Base-by-base conservation (phyloP, 2,113 vertebrate species). In the Rallus limicola region DNA sequence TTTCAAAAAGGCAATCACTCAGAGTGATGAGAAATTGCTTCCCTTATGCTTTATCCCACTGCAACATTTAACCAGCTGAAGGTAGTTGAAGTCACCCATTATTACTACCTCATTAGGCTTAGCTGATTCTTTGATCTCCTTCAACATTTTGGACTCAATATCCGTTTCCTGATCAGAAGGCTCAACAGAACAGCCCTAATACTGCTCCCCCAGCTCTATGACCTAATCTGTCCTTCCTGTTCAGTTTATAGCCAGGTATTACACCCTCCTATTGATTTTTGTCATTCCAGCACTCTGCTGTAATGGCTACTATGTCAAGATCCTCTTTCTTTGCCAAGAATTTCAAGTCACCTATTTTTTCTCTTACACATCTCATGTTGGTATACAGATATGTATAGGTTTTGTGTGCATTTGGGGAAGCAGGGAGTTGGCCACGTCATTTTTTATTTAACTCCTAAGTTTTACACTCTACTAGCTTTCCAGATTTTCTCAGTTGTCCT, bases 141-240 rank as follows among this genome's bases (percentile, higher is more conserved):
- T 83, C 82, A 90, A 48, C 0, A 0, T 81, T 86, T 88, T 94
- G 88, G 79, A 86, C 60, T 84, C 64, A 84, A 84, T 93, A 94
- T 83, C 88, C 16, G 1, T 95, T 96, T 94, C 86, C 90, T 92
- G 64, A 83, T 88, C 70, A 92, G 52, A 95, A 92, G 56, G 79
- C 88, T 95, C 85, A 83, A 77, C 56, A 67, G 50, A 17, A 48
- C 6, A 80, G 71, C 31, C 58, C 65, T 65, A 68, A 79, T 72
- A 79, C 13, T 85, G 67, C 50, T 96, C 69, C 80, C 80, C 17
- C 48, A 93, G 91, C 44, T 84, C 80, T 33, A 82, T 89, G 95
- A 88, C 83, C 53, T 91, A n/a, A 94, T 91, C 80, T 91, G 65
- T 89, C 81, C 86, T 96, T 92, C 83, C 93, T 95, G 86, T 55